phyloP scores from a whole-genome alignment of 2,797 vertebrate species.

The Sebastes taczanowskii region DNA sequence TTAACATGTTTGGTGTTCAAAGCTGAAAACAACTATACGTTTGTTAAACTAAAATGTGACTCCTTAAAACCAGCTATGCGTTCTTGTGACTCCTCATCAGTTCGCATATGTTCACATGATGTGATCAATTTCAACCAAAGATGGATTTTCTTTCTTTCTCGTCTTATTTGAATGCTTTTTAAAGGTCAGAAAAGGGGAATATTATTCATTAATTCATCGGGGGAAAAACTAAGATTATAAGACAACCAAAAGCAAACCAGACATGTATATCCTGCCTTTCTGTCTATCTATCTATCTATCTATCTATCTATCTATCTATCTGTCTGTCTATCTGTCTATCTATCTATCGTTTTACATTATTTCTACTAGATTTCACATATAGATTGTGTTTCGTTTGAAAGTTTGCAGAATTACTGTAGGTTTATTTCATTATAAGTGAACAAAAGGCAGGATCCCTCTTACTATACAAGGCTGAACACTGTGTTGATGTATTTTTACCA shows the following conservation, averaged over 20 bases:
- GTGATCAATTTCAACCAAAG: background rate
- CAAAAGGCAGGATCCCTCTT: background rate
- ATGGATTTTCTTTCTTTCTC: background rate
- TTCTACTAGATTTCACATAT: background rate
- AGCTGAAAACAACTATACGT: background rate
- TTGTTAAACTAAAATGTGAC: background rate
- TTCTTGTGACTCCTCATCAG: background rate
- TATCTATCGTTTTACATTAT: background rate
- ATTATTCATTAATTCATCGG: background rate
- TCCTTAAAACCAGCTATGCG: background rate
- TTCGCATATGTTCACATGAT: background rate
- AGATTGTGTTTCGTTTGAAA: background rate
- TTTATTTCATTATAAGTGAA: background rate
- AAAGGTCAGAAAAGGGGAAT: background rate
- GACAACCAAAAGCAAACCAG: too few species aligned
- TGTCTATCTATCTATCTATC: too few species aligned
- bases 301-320: too few species aligned
- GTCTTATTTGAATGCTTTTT: background rate
- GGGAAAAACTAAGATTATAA: background rate
- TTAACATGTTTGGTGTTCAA: background rate
- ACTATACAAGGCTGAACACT: background rate
- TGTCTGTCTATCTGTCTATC: too few species aligned
- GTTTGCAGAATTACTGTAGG: background rate
- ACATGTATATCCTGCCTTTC: too few species aligned
- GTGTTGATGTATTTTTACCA: conserved; percentile 23